Evolutionary conservation across 2,888 invertebrate genomes (phyloP), one percentile per base, ranked within the genome.

Genomic region (Scaptomyza parva): DNA sequence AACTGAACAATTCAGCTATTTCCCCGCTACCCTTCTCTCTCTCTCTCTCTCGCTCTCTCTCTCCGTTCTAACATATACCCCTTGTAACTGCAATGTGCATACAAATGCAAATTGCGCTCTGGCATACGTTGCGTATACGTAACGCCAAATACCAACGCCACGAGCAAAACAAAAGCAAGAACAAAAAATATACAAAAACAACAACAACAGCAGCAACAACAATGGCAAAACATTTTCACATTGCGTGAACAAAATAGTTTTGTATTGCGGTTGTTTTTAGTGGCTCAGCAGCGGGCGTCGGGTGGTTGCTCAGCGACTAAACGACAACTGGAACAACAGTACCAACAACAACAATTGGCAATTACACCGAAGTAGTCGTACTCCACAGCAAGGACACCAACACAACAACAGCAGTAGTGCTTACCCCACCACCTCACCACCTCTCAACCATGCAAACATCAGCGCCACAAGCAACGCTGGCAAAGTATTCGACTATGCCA

Each of bases 191-290:
- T n/a, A n/a, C n/a, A 71, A 88, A 88, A 45, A 54, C 30, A 5
- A 48, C 48, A 50, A n/a, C n/a, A n/a, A n/a, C n/a, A n/a, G n/a
- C n/a, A n/a, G n/a, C 33, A 51, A 60, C 47, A 74, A 76, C 62
- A 70, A 70, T 40, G 64, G 78, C 76, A 67, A 81, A 78, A 75
- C 86, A 85, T 85, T 83, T 83, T 78, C 71, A 58, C 86, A 82
- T 87, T 83, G 83, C 83, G 83, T 83, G 83, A 83, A 83, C 83
- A 88, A 84, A 84, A 84, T 84, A 88, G 88, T 84, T 84, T 84
- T 85, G 84, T 86, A 84, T 86, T 86, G 88, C 70, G 87, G 87
- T 88, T 76, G 85, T 70, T 86, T 86, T 88, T 71, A 76, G 84
- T 80, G 70, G 80, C 70, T 59, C 65, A 45, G 30, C 55, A 40